phyloP scores from a whole-genome alignment of 1,140 invertebrate species.

The Sinonovacula constricta region DNA sequence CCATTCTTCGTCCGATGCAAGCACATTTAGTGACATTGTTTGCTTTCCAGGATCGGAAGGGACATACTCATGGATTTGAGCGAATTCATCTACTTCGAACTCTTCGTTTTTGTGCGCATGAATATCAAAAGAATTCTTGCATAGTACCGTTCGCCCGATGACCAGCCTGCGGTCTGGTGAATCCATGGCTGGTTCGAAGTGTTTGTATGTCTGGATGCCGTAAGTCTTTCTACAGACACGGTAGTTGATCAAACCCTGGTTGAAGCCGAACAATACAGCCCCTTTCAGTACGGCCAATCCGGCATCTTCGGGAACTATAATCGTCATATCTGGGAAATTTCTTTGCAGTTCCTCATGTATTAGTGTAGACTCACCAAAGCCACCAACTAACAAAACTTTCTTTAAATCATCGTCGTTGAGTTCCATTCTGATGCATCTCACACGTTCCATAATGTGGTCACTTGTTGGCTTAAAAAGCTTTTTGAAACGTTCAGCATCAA shows the following conservation, averaged over 20 bases:
- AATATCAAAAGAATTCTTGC: slow-evolving; percentile 32
- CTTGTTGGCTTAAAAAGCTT: not conserved
- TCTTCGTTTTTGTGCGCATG: slow-evolving; percentile 17
- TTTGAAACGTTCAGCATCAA: slow-evolving; percentile 17
- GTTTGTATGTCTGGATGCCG: slow-evolving; percentile 24
- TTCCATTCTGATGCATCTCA: too few species aligned
- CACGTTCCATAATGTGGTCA: not conserved
- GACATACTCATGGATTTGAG: slow-evolving; percentile 22
- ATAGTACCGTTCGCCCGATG: not conserved
- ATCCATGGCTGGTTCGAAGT: slow-evolving; percentile 29
- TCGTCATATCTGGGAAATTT: not conserved
- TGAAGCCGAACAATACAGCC: slow-evolving; percentile 35
- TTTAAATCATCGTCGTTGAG: too few species aligned
- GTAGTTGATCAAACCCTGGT: slow-evolving; percentile 22
- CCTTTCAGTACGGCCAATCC: slow-evolving; percentile 42
- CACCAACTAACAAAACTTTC: slow-evolving; percentile 27
- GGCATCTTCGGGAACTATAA: slow-evolving; percentile 42
- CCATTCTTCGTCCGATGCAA: not conserved
- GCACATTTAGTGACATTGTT: slow-evolving; percentile 2
- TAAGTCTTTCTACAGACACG: slow-evolving; percentile 45
- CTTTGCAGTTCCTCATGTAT: slow-evolving; percentile 14
- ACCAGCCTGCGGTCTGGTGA: slow-evolving; percentile 16
- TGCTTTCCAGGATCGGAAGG: not conserved
- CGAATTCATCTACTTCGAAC: slow-evolving; percentile 20
- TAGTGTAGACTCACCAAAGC: slow-evolving; percentile 38